These are phyloP conservation scores for Motacilla tschutschensis DNA, from an alignment of 2,113 vertebrate genomes.

Conservation along the genomic window DNA sequence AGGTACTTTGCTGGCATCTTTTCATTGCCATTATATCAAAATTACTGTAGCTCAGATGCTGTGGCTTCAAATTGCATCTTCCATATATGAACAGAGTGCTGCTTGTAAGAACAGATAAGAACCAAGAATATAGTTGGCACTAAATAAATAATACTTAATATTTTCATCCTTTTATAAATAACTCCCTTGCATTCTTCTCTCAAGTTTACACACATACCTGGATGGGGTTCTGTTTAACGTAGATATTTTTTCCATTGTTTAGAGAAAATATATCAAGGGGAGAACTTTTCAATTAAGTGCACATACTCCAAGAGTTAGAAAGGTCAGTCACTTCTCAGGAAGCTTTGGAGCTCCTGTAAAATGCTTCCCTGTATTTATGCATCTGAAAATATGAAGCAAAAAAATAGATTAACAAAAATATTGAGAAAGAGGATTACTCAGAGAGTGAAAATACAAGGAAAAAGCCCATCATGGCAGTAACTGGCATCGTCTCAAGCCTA, in stretches of 20 bases:
- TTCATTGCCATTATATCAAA: conserved; percentile 40
- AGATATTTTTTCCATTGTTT: neutral
- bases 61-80: conserved; percentile 23
- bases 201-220: conserved; percentile 25
- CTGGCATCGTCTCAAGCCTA: neutral
- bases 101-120: conserved; percentile 51
- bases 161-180: conserved; percentile 31
- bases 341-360: neutral
- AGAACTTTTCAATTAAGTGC: conserved; percentile 10
- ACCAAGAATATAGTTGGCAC: conserved; percentile 29
- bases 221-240: neutral
- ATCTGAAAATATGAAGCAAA: neutral
- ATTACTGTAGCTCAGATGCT: conserved; percentile 37
- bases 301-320: neutral
- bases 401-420: neutral
- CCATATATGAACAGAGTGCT: conserved; percentile 16
- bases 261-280: neutral
- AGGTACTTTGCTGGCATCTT: conserved; percentile 43
- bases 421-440: neutral
- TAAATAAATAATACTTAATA: conserved; percentile 17
- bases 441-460: neutral
- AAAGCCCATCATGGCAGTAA: neutral
- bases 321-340: neutral
- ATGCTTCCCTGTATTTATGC: neutral
- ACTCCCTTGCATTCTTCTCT: conserved; percentile 21